Evolutionary conservation across 2,797 vertebrate genomes (phyloP).

Genomic region (Sebastes itinus): DNA sequence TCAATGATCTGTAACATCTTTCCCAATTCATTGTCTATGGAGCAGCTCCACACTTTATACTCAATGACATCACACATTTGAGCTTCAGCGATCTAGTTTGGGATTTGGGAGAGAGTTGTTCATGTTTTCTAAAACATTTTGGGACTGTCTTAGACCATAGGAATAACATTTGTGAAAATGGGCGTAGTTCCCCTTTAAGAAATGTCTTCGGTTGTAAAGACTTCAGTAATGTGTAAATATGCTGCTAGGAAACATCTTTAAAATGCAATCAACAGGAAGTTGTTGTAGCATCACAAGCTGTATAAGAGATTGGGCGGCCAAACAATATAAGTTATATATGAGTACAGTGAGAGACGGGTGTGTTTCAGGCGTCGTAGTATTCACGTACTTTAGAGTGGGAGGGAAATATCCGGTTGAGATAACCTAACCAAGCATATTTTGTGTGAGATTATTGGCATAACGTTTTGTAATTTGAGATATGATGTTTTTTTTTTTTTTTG

Average conservation of each 20-base stretch:
- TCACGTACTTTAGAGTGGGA: neutral
- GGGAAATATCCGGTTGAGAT: no score
- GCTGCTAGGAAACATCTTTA: neutral
- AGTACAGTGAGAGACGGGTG: neutral
- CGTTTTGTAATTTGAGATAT: neutral
- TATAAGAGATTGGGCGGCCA: no score
- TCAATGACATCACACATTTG: no score
- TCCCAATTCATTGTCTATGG: no score
- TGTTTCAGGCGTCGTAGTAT: neutral
- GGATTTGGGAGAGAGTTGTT: no score
- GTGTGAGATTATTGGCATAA: neutral
- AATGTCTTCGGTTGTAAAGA: neutral
- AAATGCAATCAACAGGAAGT: neutral
- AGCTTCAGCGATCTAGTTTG: no score
- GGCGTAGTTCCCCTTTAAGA: neutral
- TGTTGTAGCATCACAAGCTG: neutral
- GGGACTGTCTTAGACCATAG: neutral
- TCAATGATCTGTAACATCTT: no score
- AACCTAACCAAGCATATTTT: neutral
- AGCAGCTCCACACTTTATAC: no score
- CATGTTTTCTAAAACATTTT: no score
- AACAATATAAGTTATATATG: no score
- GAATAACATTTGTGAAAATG: neutral
- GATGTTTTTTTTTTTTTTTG: neutral
- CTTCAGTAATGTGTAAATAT: neutral